Conservation (phyloP, 2,888 invertebrate species). For the Pharmacophagus antenor region DNA sequence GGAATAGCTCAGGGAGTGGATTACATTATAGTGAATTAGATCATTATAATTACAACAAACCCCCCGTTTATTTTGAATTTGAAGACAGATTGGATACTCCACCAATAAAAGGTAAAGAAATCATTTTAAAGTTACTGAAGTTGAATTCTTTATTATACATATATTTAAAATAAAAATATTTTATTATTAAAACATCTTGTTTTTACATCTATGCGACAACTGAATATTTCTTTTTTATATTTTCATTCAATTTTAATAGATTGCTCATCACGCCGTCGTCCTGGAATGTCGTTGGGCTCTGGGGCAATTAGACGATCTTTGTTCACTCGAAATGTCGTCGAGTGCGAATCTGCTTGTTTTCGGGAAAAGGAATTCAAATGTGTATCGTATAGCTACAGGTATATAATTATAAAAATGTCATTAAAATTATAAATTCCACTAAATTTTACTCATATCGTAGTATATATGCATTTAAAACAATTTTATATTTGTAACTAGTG, state of each 20-base stretch:
- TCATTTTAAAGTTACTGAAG: background rate
- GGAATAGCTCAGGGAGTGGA: conserved; percentile 56
- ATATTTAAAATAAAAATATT: too few species aligned
- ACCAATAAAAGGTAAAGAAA: conserved; percentile 48
- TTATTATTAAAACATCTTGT: too few species aligned
- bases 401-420: background rate
- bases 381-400: conserved; percentile 89
- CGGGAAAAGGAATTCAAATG: conserved; percentile 86
- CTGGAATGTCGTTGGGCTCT: conserved; percentile 87
- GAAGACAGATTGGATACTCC: conserved; percentile 53
- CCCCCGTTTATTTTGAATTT: conserved; percentile 40
- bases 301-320: conserved; percentile 84
- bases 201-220: too few species aligned
- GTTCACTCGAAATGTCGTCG: conserved; percentile 84
- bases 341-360: conserved; percentile 88
- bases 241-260: conserved; percentile 69
- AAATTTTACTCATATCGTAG: background rate
- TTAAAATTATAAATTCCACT: background rate
- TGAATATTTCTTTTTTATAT: background rate
- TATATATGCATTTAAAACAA: background rate
- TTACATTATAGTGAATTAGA: conserved; percentile 49
- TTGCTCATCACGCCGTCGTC: conserved; percentile 87
- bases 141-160: too few species aligned
- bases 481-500: too few species aligned
- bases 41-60: conserved; percentile 44